Conservation (phyloP, 2,888 invertebrate species). For the Caenorhabditis angaria region DNA sequence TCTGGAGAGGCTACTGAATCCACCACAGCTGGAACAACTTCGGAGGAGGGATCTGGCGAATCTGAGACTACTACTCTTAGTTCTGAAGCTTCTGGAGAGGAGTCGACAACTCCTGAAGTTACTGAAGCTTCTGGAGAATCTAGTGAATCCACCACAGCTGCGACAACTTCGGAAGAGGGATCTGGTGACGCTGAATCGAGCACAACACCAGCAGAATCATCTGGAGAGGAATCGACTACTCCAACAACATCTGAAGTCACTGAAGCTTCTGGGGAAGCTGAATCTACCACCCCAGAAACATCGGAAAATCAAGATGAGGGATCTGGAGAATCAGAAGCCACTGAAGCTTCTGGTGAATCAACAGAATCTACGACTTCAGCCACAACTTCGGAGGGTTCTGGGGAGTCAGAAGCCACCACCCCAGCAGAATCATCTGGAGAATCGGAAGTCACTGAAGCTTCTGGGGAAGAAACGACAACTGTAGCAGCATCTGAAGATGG, state of each 20-base stretch:
- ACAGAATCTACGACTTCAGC: neutral
- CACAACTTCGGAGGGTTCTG: neutral
- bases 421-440: constrained; percentile 15
- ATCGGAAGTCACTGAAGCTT: neutral
- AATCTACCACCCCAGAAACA: constrained; percentile 1
- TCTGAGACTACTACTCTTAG: neutral
- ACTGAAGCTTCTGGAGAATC: constrained; percentile 19
- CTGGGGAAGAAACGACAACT: constrained; percentile 1
- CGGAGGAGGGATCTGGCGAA: neutral
- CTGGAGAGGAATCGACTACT: constrained; percentile 10
- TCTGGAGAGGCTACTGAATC: constrained; percentile 1
- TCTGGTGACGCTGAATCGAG: constrained; percentile 15
- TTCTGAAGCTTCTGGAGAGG: constrained; percentile 17
- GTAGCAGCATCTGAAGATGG: constrained; percentile 18
- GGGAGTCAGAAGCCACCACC: neutral
- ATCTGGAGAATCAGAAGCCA: neutral
- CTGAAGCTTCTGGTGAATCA: neutral
- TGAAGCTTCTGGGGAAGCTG: constrained; percentile 23
- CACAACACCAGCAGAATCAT: too few relatives aligned
- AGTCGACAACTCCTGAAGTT: constrained; percentile 11
- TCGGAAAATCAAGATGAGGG: constrained; percentile 11
- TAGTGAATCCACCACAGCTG: constrained; percentile 17
- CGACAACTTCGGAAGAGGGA: constrained; percentile 6
- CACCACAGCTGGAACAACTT: neutral
- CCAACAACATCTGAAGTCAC: constrained; percentile 17